Evolutionary conservation across 92 coral and sea anemone genomes (phyloP).

Genomic region (Umimayanthus kanabou): DNA sequence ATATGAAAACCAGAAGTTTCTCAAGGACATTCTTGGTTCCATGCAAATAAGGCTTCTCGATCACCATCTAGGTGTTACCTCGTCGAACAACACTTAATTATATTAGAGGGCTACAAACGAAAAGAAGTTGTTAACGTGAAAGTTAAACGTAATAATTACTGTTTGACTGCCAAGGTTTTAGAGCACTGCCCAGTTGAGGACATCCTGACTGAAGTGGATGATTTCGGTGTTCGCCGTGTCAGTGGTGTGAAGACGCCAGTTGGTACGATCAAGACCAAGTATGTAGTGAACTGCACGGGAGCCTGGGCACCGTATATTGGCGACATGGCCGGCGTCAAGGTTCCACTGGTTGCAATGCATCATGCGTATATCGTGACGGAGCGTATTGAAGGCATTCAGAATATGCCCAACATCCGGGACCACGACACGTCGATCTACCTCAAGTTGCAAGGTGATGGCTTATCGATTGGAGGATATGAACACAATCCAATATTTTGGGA

Average conservation of each 20-base stretch:
- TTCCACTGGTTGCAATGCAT: slow-evolving; percentile 92
- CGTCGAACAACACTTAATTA: too few relatives aligned
- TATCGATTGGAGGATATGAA: slow-evolving; percentile 96
- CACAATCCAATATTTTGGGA: slow-evolving; percentile 95
- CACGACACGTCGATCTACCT: slow-evolving; percentile 96
- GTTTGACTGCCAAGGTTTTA: slow-evolving; percentile 59
- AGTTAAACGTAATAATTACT: too few relatives aligned
- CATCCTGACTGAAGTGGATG: slow-evolving; percentile 83
- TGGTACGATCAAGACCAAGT: slow-evolving; percentile 83
- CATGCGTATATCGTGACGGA: slow-evolving; percentile 97
- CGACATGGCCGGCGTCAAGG: slow-evolving; percentile 78
- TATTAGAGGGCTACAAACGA: too few relatives aligned
- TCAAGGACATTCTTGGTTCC: too few relatives aligned
- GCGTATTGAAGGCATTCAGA: slow-evolving; percentile 94
- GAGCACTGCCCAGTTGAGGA: slow-evolving; percentile 93
- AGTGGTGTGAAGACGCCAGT: slow-evolving; percentile 79
- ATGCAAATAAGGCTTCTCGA: too few relatives aligned
- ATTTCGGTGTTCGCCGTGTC: slow-evolving; percentile 84
- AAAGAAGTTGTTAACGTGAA: too few relatives aligned
- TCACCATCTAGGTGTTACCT: too few relatives aligned
- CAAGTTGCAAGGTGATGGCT: slow-evolving; percentile 96
- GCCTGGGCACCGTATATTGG: slow-evolving; percentile 98
- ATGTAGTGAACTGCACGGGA: slow-evolving; percentile 89
- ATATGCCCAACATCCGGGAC: slow-evolving; percentile 94
- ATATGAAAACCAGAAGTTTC: too few relatives aligned